Conservation (phyloP, 1,140 invertebrate genomes). For the Megathymus violae region DNA sequence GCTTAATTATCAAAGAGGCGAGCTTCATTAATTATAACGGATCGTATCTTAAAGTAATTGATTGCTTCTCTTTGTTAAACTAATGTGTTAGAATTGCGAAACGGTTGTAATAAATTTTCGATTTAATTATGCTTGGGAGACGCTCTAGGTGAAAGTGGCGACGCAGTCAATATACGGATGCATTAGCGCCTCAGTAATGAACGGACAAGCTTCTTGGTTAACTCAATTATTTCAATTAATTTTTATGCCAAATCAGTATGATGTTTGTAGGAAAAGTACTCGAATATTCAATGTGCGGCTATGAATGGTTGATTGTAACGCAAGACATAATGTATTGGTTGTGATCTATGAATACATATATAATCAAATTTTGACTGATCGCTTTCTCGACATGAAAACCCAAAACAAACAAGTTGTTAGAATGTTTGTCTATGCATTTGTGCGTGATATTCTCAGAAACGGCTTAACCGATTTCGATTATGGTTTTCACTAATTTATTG, state of each 20-base stretch:
- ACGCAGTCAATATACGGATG: not conserved
- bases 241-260: too few relatives aligned
- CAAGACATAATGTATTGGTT: too few relatives aligned
- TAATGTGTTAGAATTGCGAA: slow-evolving; percentile 32
- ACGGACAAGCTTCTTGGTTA: not conserved
- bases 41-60: slow-evolving; percentile 29
- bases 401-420: too few relatives aligned
- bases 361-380: too few relatives aligned
- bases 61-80: slow-evolving; percentile 35
- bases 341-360: too few relatives aligned
- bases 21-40: slow-evolving; percentile 28
- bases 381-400: too few relatives aligned
- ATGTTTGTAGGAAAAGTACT: not conserved
- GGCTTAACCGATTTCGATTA: too few relatives aligned
- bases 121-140: slow-evolving; percentile 32
- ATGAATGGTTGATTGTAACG: too few relatives aligned
- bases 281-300: too few relatives aligned
- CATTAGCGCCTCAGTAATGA: not conserved
- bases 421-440: too few relatives aligned
- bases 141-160: slow-evolving; percentile 15
- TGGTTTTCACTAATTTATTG: too few relatives aligned
- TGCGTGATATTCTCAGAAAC: too few relatives aligned
- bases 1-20: slow-evolving; percentile 23
- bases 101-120: slow-evolving; percentile 29
- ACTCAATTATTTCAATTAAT: not conserved